Conservation (phyloP, 2,888 invertebrate genomes). For the Platynereis dumerilii region DNA sequence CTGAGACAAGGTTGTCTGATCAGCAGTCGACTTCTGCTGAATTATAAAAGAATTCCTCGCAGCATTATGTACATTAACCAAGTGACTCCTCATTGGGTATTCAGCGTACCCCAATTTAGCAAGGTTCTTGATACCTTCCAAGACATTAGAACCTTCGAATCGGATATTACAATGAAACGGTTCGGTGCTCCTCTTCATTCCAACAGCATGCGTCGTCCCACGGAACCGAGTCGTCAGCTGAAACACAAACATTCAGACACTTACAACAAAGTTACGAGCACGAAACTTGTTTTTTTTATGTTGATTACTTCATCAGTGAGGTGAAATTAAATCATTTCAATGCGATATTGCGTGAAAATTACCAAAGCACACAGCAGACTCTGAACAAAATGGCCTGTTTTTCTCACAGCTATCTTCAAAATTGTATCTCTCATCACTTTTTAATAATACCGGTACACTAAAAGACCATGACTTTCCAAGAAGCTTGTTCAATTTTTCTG, state of each 20-base stretch:
- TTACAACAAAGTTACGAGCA: too few relatives aligned
- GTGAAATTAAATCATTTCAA: too few relatives aligned
- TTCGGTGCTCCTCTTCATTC: neutral
- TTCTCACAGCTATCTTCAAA: too few relatives aligned
- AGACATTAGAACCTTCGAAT: neutral
- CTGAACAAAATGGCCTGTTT: too few relatives aligned
- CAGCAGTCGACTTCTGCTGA: neutral
- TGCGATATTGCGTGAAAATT: too few relatives aligned
- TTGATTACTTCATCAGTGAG: too few relatives aligned
- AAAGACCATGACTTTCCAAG: too few relatives aligned
- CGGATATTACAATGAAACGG: neutral
- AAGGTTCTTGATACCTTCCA: slow-evolving; percentile 1
- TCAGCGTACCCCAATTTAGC: slow-evolving; percentile 1
- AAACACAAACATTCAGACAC: neutral
- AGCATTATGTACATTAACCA: neutral
- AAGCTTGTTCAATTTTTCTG: too few relatives aligned
- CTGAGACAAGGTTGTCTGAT: neutral
- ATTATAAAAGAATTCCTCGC: neutral
- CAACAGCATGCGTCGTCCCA: neutral
- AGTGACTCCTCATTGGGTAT: neutral
- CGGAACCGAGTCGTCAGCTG: neutral
- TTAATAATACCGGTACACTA: too few relatives aligned
- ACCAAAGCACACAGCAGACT: too few relatives aligned
- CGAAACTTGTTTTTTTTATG: too few relatives aligned
- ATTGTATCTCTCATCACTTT: too few relatives aligned